Evolutionary conservation across 53 echinoderm and acorn worm genomes (phyloP).

Genomic region (Mesocentrotus franciscanus): DNA sequence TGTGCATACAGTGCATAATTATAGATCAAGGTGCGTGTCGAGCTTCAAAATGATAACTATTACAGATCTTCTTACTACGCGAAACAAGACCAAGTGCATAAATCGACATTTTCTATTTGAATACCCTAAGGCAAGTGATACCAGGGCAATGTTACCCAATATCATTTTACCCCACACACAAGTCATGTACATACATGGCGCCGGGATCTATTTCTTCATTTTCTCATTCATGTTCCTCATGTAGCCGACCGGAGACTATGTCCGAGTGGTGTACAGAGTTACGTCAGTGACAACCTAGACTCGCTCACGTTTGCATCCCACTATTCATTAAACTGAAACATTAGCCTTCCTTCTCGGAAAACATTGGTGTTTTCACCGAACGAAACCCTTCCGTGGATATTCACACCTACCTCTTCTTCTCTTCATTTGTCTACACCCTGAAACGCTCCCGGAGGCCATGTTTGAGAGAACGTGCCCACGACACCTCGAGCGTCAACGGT

Average conservation of each 20-base stretch:
- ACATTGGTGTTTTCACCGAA: constrained; percentile 13
- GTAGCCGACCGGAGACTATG: neutral
- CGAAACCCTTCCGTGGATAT: neutral
- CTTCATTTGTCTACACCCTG: neutral
- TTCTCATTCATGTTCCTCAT: neutral
- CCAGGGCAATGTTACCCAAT: no score
- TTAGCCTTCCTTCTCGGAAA: neutral
- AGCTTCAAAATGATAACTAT: no score
- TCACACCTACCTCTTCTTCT: neutral
- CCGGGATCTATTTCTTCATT: no score
- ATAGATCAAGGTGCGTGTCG: no score
- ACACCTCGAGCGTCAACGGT: neutral
- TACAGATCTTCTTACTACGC: no score
- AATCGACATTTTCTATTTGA: neutral
- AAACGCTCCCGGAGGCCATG: neutral
- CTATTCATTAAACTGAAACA: constrained; percentile 25
- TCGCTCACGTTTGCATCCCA: neutral
- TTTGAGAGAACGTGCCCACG: neutral
- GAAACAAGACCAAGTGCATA: neutral
- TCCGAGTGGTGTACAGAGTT: neutral
- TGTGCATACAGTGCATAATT: no score
- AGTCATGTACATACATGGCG: no score
- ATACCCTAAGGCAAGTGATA: neutral
- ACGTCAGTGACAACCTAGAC: constrained; percentile 31
- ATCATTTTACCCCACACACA: neutral